phyloP scores from a whole-genome alignment of 1,140 invertebrate species.

The Drosophila kurseongensis region DNA sequence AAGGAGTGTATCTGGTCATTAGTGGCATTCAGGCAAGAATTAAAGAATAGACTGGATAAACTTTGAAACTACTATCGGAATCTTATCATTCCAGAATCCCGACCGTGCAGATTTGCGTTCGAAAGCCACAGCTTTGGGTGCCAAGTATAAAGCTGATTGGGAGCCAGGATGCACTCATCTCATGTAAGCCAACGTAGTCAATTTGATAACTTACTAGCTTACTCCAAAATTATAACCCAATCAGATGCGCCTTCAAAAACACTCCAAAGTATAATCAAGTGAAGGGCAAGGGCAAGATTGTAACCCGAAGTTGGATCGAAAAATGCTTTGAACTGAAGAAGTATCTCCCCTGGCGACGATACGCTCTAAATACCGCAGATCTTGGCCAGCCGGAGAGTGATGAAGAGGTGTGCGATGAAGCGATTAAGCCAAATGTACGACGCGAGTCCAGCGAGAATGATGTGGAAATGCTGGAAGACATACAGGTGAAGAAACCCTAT shows the following conservation, averaged over 20 bases:
- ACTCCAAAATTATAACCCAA: conserved; percentile 15
- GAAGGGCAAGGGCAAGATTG: conserved; percentile 88
- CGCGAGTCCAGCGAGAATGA: conserved; percentile 6
- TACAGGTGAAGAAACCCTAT: neutral
- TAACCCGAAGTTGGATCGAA: conserved; percentile 91
- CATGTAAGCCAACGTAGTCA: conserved; percentile 35
- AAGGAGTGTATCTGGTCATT: conserved; percentile 90
- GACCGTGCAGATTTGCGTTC: conserved; percentile 88
- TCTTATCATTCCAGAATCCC: conserved; percentile 88
- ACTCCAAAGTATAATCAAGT: conserved; percentile 94
- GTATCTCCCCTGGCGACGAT: conserved; percentile 90
- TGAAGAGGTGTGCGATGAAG: conserved; percentile 85
- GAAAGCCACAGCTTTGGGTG: conserved; percentile 91
- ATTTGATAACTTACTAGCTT: neutral
- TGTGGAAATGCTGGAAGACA: neutral
- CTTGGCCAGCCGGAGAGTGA: conserved; percentile 85
- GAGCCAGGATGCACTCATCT: conserved; percentile 61
- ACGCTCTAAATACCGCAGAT: conserved; percentile 86
- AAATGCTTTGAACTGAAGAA: conserved; percentile 88
- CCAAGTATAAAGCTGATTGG: conserved; percentile 87
- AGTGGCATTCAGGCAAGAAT: conserved; percentile 89
- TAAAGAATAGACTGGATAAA: neutral
- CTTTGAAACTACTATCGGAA: neutral
- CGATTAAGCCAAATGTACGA: conserved; percentile 40
- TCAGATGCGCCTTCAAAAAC: conserved; percentile 94